A percentile compares a stretch with the other conserved stretches of the same genome.
Evolutionary conservation across 2,797 vertebrate genomes (phyloP).

Genomic region (Chromobotia macracanthus): DNA sequence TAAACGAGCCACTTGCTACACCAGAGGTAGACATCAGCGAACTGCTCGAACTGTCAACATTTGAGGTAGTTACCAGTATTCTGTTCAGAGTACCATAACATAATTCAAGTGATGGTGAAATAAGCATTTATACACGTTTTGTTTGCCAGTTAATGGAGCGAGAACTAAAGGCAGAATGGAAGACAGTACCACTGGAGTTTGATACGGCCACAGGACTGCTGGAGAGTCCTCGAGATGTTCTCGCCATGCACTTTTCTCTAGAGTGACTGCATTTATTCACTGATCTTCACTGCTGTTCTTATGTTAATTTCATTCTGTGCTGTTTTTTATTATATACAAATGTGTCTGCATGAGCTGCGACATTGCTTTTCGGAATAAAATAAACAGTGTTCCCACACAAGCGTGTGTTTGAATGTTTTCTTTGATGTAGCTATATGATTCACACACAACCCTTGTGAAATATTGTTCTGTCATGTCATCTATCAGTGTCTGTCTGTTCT

Average conservation of each 20-base stretch:
- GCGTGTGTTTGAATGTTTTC: too few species aligned
- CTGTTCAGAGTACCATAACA: not conserved
- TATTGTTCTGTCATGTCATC: too few species aligned
- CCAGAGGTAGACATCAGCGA: slow-evolving; percentile 83
- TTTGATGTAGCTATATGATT: too few species aligned
- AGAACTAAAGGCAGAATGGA: slow-evolving; percentile 79
- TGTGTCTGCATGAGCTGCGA: too few species aligned
- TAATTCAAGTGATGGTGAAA: not conserved
- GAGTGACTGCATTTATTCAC: slow-evolving; percentile 60
- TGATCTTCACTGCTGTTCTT: not conserved
- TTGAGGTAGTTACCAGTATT: slow-evolving; percentile 76
- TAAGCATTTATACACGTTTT: slow-evolving; percentile 21
- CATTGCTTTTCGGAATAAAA: too few species aligned
- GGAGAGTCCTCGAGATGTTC: slow-evolving; percentile 76
- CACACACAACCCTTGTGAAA: too few species aligned
- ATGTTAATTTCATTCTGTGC: not conserved
- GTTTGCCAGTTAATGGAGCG: slow-evolving; percentile 85
- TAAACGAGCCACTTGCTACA: slow-evolving; percentile 79
- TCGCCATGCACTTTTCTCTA: slow-evolving; percentile 82
- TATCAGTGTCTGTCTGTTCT: too few species aligned
- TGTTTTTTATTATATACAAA: not conserved
- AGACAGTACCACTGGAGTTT: slow-evolving; percentile 85
- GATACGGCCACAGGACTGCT: slow-evolving; percentile 80
- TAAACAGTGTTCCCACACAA: too few species aligned
- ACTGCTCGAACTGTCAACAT: slow-evolving; percentile 82